Conservation (phyloP, 1,140 invertebrate genomes). For the Harlomillsia oculata region DNA sequence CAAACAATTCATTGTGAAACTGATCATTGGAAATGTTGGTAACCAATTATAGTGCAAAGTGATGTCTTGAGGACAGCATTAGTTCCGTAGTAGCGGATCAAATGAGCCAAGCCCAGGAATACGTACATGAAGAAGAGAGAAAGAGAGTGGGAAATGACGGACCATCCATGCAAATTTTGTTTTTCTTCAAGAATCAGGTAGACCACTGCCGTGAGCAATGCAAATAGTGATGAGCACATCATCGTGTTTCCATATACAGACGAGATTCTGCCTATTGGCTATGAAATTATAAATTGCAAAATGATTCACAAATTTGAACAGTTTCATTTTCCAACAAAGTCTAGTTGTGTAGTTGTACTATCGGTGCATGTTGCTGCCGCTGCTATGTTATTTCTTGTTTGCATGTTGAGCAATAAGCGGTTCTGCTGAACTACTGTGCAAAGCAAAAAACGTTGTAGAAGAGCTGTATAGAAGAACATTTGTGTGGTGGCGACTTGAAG, state of each 20-base stretch:
- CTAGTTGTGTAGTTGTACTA: no score
- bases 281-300: no score
- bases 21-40: no score
- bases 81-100: not conserved
- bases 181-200: slow-evolving; percentile 25
- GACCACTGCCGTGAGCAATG: slow-evolving; percentile 16
- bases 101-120: slow-evolving; percentile 19
- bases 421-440: no score
- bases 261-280: not conserved
- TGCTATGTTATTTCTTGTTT: no score
- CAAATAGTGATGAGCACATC: slow-evolving; percentile 17
- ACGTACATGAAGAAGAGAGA: slow-evolving; percentile 29
- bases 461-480: no score
- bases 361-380: no score
- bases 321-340: no score
- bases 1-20: no score
- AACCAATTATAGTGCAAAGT: not conserved
- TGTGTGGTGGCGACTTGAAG: no score
- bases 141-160: slow-evolving; percentile 8
- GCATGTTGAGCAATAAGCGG: no score
- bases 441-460: no score
- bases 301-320: not conserved
- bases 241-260: slow-evolving; percentile 12
- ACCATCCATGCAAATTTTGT: slow-evolving; percentile 34
- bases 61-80: not conserved